Evolutionary conservation across 2,113 vertebrate genomes (phyloP).

Genomic region (Cottus gobio): DNA sequence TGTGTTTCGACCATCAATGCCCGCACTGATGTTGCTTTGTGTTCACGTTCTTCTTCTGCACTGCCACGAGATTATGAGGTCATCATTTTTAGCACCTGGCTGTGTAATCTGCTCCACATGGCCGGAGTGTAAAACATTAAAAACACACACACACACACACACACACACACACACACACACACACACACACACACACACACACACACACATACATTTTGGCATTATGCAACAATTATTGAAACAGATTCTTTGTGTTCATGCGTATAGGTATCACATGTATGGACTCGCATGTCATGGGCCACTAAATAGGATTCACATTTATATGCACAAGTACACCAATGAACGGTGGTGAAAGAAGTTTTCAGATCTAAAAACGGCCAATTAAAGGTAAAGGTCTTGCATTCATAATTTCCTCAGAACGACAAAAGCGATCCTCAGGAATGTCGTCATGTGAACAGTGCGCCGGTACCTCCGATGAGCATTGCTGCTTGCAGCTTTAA

Average conservation of each 20-base stretch:
- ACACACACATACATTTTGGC: not conserved
- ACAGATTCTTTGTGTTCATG: not conserved
- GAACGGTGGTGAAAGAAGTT: not conserved
- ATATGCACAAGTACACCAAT: not conserved
- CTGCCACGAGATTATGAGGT: constrained; percentile 34
- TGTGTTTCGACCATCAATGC: constrained; percentile 18
- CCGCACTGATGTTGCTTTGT: not conserved
- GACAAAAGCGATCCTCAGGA: too few relatives aligned
- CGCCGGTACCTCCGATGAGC: not conserved
- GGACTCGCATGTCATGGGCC: too few relatives aligned
- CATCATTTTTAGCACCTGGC: constrained; percentile 32
- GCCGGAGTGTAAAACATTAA: not conserved
- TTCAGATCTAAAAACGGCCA: not conserved
- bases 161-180: too few relatives aligned
- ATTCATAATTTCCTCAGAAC: not conserved
- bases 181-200: too few relatives aligned
- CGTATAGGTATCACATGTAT: too few relatives aligned
- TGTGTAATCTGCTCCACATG: constrained; percentile 28
- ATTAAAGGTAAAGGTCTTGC: not conserved
- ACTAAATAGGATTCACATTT: not conserved
- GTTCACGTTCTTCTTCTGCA: constrained; percentile 13
- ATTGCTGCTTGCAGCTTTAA: not conserved
- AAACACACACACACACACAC: not conserved
- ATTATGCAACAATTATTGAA: not conserved
- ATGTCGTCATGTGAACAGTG: not conserved